These are phyloP conservation scores for Tanaodytes sp. DNA, from an alignment of 2,888 invertebrate species.

Conservation along the genomic window DNA sequence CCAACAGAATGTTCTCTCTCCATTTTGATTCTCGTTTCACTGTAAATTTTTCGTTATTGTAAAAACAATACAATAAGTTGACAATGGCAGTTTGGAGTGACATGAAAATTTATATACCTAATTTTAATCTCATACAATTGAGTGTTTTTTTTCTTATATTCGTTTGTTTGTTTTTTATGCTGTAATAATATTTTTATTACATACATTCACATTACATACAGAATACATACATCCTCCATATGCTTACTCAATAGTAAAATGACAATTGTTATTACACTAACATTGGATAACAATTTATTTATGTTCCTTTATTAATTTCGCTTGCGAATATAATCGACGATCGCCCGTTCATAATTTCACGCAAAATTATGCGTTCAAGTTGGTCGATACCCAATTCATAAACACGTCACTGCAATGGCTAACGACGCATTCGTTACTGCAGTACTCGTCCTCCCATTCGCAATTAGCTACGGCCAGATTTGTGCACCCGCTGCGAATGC, in stretches of 20 bases:
- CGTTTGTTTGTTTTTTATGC: background rate
- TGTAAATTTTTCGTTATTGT: too few species aligned
- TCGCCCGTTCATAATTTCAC: background rate
- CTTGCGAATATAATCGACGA: background rate
- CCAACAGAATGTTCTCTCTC: too few species aligned
- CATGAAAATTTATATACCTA: too few species aligned
- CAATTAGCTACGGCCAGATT: constrained; percentile 92
- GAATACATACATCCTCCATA: background rate
- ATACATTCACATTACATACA: background rate
- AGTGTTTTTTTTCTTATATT: background rate
- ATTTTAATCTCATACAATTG: too few species aligned
- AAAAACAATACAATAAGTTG: too few species aligned
- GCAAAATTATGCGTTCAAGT: constrained; percentile 79
- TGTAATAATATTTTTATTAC: constrained; percentile 1
- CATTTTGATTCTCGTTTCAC: too few species aligned
- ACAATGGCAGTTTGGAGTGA: too few species aligned
- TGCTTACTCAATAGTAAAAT: constrained; percentile 59
- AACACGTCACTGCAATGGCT: constrained; percentile 96
- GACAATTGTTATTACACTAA: constrained; percentile 56
- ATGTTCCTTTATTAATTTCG: constrained; percentile 26
- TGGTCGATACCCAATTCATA: constrained; percentile 90
- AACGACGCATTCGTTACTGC: constrained; percentile 97
- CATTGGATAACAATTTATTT: constrained; percentile 55
- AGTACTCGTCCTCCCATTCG: constrained; percentile 98
- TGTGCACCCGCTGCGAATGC: constrained; percentile 91